Evolutionary conservation across 2,888 invertebrate genomes (phyloP).

Genomic region (Habroteleia sp.): DNA sequence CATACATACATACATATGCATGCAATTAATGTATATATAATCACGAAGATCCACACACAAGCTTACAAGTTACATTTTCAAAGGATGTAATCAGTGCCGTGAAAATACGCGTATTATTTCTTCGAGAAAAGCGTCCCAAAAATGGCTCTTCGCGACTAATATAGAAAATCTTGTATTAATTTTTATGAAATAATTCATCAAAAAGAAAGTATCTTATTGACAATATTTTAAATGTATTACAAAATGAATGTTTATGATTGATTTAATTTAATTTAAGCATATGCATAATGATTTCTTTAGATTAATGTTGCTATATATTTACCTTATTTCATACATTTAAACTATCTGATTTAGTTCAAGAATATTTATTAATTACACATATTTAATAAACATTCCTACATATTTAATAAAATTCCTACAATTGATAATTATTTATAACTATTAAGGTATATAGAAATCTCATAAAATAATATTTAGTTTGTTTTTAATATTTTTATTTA

Average conservation of each 20-base stretch:
- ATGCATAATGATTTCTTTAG: no score
- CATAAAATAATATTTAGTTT: no score
- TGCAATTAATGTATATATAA: conserved; percentile 30
- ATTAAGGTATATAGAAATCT: no score
- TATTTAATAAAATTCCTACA: no score
- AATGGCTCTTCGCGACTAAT: conserved; percentile 4
- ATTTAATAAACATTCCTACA: no score
- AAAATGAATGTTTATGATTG: conserved; percentile 2
- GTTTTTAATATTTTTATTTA: no score
- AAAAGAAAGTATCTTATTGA: conserved; percentile 30
- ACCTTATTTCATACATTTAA: no score
- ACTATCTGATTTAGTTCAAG: no score
- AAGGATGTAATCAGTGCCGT: conserved; percentile 55
- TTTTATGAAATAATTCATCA: conserved; percentile 22
- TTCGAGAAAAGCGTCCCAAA: conserved; percentile 8
- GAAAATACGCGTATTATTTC: conserved; percentile 36
- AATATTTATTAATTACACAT: no score
- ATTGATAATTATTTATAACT: no score
- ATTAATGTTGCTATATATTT: no score
- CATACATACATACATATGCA: conserved; percentile 2
- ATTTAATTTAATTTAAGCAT: no score
- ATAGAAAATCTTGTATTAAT: conserved; percentile 15
- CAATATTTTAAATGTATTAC: conserved; percentile 28
- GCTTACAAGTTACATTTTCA: conserved; percentile 32
- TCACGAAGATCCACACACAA: conserved; percentile 34